Percentiles rank a stretch among this genome's conserved stretches.
Evolutionary conservation across 2,888 invertebrate species (phyloP).

Genomic region (Ophion ellenae): DNA sequence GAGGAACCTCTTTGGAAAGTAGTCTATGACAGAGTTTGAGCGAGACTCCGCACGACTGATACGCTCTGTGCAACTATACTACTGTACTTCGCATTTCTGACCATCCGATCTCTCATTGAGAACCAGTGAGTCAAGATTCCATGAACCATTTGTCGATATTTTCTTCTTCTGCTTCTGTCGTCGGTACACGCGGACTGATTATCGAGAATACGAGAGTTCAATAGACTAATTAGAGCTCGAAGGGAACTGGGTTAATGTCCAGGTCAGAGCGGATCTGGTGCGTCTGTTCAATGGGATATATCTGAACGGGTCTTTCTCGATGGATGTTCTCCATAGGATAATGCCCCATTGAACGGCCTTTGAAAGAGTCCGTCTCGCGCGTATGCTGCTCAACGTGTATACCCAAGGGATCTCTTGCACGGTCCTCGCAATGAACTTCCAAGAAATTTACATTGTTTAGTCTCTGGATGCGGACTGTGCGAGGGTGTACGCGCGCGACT

Average conservation of each 20-base stretch:
- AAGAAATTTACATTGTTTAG: constrained; percentile 57
- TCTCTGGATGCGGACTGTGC: constrained; percentile 16
- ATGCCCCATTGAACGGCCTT: constrained; percentile 19
- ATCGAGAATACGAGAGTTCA: constrained; percentile 59
- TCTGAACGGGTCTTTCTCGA: constrained; percentile 30
- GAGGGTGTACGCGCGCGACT: constrained; percentile 38
- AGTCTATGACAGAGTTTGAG: constrained; percentile 50
- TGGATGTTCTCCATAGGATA: constrained; percentile 12
- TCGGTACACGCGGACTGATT: constrained; percentile 42
- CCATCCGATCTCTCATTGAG: constrained; percentile 52
- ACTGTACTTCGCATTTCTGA: constrained; percentile 20
- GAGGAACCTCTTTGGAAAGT: constrained; percentile 55
- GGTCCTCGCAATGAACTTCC: constrained; percentile 25
- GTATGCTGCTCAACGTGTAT: constrained; percentile 7
- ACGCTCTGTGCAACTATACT: constrained; percentile 4
- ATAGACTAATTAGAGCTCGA: constrained; percentile 54
- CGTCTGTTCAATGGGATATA: constrained; percentile 18
- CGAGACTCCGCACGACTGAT: constrained; percentile 36
- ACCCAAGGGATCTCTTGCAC: constrained; percentile 17
- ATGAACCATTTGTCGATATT: constrained; percentile 38
- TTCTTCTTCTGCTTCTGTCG: constrained; percentile 22
- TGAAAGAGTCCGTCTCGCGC: neutral
- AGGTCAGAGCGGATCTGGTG: constrained; percentile 34
- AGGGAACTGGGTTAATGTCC: constrained; percentile 46
- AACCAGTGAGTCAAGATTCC: constrained; percentile 60